Base-by-base conservation (phyloP, 2,113 vertebrate species). In the Mola mola region DNA sequence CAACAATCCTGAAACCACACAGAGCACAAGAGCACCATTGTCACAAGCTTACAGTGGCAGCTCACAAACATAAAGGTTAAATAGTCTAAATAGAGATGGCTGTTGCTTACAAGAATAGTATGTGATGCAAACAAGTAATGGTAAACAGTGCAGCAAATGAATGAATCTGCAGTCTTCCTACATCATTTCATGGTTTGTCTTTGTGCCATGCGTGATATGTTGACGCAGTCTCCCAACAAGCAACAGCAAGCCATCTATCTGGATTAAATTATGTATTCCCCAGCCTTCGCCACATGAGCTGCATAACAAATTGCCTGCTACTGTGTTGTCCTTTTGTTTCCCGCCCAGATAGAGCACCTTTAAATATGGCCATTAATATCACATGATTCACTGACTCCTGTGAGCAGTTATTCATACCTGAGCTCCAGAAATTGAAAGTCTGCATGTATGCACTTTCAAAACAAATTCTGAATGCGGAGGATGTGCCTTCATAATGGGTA, bases 181-280 rank as follows among this genome's bases (percentile, higher is more conserved):
- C 46, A 66, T 67, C 1, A 59, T 71, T 65, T 47, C 5, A 47
- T 31, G 42, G 64, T 73, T 75, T 60, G 62, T 82, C 59, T 72
- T 50, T 52, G 56, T 20, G 57, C 37, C 7, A n/a, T 57, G 24
- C 53, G 34, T 31, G 33, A 42, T 76, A 36, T 53, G 61, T 72
- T 81, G 78, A 76, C 38, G 71, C 71, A 87, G 69, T 66, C 67
- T 46, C 44, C 29, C 57, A 21, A 4, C 56, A 48, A 46, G 55
- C 74, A 44, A 70, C 75, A 79, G 76, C 65, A 64, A 72, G 78
- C 66, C 75, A 74, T 90, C 69, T 82, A 79, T 84, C 63, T 75
- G 66, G 79, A 87, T 85, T 78, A 70, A 87, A 88, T 87, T 61
- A 88, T 88, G 72, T 72, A 83, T 82, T 87, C 83, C 55, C 73